Evolutionary conservation across 2,113 vertebrate species (phyloP), one percentile per base, ranked within the genome.

Genomic region (Brevimyrus niger): DNA sequence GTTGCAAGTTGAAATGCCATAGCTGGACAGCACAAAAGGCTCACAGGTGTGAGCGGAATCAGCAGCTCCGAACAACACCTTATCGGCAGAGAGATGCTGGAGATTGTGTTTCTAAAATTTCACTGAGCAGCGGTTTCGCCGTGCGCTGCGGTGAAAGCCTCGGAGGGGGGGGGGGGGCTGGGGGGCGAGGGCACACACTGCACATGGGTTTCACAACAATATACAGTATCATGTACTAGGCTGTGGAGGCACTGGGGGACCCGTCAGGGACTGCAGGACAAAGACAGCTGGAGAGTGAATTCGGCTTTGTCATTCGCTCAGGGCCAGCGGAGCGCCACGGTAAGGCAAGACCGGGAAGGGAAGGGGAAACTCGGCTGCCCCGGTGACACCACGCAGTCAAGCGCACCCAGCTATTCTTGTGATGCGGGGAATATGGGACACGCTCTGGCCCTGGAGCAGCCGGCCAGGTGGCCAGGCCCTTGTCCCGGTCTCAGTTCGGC

Each of bases 41-140:
- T 84, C 73, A 88, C 94, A 95, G 94, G 95, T 95, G 94, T 94
- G 94, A 94, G 93, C 92, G 85, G 93, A 95, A 94, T 94, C 91
- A 48, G 87, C 86, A 90, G 88, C 42, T 58, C 80, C 91, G 91
- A 89, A 87, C 90, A 93, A 93, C 93, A 94, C 92, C 92, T 93
- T 93, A 93, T 94, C 94, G 91, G 89, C 69, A 80, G 91, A 90
- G 58, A 90, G 92, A 93, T 94, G 94, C 94, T 93, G 92, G 93
- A 89, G 93, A 93, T 94, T 92, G 84, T 92, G 93, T 94, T 95
- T 94, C 94, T 91, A 89, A 91, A 90, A 91, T 93, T 92, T 92
- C 92, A 88, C 88, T 90, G 90, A 91, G 90, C 89, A 31, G 76
- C 89, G 15, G 65, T 82, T 44, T 19, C 80, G 47, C 44, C 8